Percentiles rank a stretch among this genome's conserved stretches.
phyloP scores from a whole-genome alignment of 92 coral and sea anemone species.

The Porites rus region DNA sequence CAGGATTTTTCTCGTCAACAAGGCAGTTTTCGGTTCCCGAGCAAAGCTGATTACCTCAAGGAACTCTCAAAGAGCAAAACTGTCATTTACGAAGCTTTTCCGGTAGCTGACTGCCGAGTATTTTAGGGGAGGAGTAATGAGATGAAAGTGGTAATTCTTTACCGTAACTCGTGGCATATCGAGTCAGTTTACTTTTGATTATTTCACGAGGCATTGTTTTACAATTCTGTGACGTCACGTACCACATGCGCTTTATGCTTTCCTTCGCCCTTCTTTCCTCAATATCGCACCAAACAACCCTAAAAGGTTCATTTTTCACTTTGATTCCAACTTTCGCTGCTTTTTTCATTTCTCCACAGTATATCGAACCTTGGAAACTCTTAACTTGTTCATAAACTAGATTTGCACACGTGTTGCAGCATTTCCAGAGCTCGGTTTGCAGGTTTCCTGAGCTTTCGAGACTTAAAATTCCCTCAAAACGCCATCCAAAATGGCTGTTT shows the following conservation, averaged over 20 bases:
- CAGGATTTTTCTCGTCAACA: constrained; percentile 8
- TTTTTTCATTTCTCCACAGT: constrained; percentile 75
- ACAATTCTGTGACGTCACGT: constrained; percentile 99
- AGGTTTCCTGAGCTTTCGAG: constrained; percentile 97
- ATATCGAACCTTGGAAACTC: constrained; percentile 69
- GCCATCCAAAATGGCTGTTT: constrained; percentile 99
- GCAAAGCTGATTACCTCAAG: constrained; percentile 5
- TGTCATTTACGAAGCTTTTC: constrained; percentile 30
- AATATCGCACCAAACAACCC: constrained; percentile 99
- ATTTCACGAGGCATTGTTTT: constrained; percentile 99
- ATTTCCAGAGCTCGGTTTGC: constrained; percentile 97
- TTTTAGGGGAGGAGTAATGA: constrained; percentile 52
- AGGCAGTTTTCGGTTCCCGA: constrained; percentile 3
- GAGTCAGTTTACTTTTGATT: constrained; percentile 99
- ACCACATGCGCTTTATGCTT: constrained; percentile 99
- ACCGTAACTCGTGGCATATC: constrained; percentile 93
- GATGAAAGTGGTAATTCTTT: constrained; percentile 81
- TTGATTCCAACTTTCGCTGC: constrained; percentile 86
- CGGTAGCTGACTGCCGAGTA: constrained; percentile 47
- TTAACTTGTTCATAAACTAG: constrained; percentile 66
- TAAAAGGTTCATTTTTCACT: constrained; percentile 93
- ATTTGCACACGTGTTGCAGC: constrained; percentile 96
- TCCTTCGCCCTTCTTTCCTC: constrained; percentile 99
- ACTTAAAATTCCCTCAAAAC: constrained; percentile 97
- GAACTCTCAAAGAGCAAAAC: constrained; percentile 11